Evolutionary conservation across 2,113 vertebrate genomes (phyloP), one percentile per base, ranked within the genome.

Genomic region (Saguinus imperator): DNA sequence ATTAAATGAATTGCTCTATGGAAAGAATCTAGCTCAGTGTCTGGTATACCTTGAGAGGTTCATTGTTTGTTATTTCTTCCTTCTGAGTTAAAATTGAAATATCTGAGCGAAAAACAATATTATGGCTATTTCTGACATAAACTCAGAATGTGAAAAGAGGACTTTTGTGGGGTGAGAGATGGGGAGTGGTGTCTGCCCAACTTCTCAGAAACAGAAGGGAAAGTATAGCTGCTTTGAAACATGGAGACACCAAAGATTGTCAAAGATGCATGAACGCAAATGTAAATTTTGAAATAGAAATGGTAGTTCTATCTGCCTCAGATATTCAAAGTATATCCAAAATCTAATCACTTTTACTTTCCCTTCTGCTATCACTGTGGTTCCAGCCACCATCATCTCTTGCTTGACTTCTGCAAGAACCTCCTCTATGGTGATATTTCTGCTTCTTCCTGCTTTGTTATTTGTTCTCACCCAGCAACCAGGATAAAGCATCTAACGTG

Each of bases 51-150:
- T 2, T 32, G 17, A 72, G 58, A 84, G 23, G 43, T 43, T 95
- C 12, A 10, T 1, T 61, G 43, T 81, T 82, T 61, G 13, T 58
- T 66, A 23, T 70, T 84, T 95, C 70, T 77, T 27, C 7, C 29
- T 55, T 77, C 58, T 61, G 37, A 88, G 50, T 88, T 94, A 94
- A 86, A 89, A 94, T 94, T 73, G 57, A 93, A 89, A 96, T 25
- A 76, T 52, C 10, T 20, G 35, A 82, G n/a, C 76, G 58, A 70
- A 91, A 91, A 94, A 55, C n/a, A 92, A 58, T 14, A 75, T 27
- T 70, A 8, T 52, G n/a, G 61, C 16, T 88, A n/a, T 91, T 93
- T 61, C 29, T 92, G 58, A 70, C 32, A 43, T 40, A 87, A 50
- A 70, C 70, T 32, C 50, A 70, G 37, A 16, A 17, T 25, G 35